These are phyloP conservation scores for Beris morrisii DNA, from an alignment of 2,888 invertebrate genomes.

Conservation along the genomic window DNA sequence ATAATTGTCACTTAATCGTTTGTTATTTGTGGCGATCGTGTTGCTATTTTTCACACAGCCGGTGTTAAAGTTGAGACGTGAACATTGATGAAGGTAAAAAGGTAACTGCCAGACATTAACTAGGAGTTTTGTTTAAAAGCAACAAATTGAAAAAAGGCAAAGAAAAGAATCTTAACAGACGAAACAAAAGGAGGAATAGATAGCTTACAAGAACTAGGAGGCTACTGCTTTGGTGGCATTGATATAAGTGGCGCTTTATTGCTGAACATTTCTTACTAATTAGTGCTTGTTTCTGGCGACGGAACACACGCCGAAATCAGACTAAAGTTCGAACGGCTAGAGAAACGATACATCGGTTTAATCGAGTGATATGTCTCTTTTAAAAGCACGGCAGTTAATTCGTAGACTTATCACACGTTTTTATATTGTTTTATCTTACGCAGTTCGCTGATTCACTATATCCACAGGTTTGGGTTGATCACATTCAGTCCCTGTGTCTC, in stretches of 20 bases:
- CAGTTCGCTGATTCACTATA: no score
- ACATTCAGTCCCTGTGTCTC: no score
- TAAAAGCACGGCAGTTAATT: no score
- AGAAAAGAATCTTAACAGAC: constrained; percentile 16
- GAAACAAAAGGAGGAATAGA: constrained; percentile 6
- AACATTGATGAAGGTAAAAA: constrained; percentile 37
- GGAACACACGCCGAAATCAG: constrained; percentile 10
- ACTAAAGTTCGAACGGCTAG: constrained; percentile 4
- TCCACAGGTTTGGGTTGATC: no score
- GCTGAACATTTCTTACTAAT: constrained; percentile 37
- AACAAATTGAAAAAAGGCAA: constrained; percentile 20
- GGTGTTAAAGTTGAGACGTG: constrained; percentile 40
- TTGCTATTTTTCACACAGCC: constrained; percentile 39
- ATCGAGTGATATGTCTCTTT: no score
- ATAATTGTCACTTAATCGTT: constrained; percentile 41
- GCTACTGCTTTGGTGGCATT: constrained; percentile 33
- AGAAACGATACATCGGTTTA: no score
- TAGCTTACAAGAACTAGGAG: constrained; percentile 21
- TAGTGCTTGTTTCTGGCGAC: constrained; percentile 35
- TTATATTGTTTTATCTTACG: no score
- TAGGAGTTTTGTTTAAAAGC: constrained; percentile 14
- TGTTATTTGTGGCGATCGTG: constrained; percentile 40
- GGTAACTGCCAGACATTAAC: constrained; percentile 27
- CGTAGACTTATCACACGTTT: no score
- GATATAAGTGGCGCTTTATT: constrained; percentile 36